Evolutionary conservation across 1,140 invertebrate species (phyloP).

Genomic region (Phocides pigmalion): DNA sequence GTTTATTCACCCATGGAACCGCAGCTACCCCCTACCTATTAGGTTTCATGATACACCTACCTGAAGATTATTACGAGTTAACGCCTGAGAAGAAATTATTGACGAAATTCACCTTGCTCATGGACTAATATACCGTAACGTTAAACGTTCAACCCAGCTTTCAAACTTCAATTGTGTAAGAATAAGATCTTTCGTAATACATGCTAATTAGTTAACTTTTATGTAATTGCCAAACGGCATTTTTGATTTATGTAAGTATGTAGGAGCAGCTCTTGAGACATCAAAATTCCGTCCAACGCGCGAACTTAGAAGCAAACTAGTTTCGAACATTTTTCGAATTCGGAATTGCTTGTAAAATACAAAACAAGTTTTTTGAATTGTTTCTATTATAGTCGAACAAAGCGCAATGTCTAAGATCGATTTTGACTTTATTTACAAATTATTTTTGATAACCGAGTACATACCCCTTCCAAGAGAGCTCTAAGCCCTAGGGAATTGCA

Average conservation of each 20-base stretch:
- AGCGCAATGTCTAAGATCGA: background rate
- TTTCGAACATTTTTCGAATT: no score
- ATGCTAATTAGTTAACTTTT: slow-evolving; percentile 54
- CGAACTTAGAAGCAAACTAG: background rate
- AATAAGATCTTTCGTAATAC: slow-evolving; percentile 39
- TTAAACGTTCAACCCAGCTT: slow-evolving; percentile 38
- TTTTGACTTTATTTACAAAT: background rate
- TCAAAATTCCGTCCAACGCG: background rate
- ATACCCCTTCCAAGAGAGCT: background rate
- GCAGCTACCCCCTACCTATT: no score
- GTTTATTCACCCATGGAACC: no score
- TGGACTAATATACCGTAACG: background rate
- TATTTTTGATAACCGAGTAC: background rate
- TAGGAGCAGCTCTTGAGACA: background rate
- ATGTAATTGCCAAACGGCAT: slow-evolving; percentile 37
- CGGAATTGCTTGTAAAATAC: no score
- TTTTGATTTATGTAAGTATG: slow-evolving; percentile 8
- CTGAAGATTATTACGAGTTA: no score
- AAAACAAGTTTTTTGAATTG: no score
- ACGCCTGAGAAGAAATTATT: no score
- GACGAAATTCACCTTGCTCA: no score
- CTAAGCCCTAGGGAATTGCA: no score
- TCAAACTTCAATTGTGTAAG: slow-evolving; percentile 38
- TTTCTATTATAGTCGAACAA: background rate
- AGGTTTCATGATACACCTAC: no score